Evolutionary conservation across 2,797 vertebrate genomes (phyloP).

Genomic region (Gorsachius magnificus): DNA sequence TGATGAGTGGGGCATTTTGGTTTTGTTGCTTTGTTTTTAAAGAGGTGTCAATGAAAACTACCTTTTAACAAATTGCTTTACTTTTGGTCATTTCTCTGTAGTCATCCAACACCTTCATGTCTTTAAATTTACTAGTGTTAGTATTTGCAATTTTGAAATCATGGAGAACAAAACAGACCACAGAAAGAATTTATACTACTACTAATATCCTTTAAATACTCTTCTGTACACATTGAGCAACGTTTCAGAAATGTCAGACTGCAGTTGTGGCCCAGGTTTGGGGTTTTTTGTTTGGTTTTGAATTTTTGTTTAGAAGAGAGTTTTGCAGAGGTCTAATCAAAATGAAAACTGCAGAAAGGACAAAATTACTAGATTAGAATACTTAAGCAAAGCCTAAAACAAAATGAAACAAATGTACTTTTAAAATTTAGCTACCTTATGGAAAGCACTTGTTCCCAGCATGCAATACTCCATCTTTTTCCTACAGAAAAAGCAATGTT

Average conservation of each 20-base stretch:
- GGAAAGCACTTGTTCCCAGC: conserved; percentile 70
- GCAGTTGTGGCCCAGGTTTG: conserved; percentile 24
- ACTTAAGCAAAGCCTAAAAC: conserved; percentile 51
- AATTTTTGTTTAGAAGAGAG: conserved; percentile 29
- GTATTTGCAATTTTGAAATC: background rate
- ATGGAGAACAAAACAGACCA: background rate
- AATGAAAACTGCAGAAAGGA: conserved; percentile 61
- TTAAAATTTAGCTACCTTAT: conserved; percentile 70
- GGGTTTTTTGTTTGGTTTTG: background rate
- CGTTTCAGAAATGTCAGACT: background rate
- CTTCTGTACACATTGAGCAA: background rate
- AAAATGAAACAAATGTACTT: conserved; percentile 63
- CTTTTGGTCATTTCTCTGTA: background rate
- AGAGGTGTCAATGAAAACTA: background rate
- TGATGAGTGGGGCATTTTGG: background rate
- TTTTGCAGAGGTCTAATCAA: conserved; percentile 53
- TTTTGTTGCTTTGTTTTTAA: background rate
- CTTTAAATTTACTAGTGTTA: background rate
- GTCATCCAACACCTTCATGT: background rate
- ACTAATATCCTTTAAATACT: background rate
- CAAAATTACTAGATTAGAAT: conserved; percentile 51
- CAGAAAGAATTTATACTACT: background rate
- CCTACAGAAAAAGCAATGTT: conserved; percentile 72
- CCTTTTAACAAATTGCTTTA: background rate
- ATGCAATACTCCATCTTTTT: conserved; percentile 72